Conservation (phyloP, 2,888 invertebrate genomes). For the Sminthurinus aureus region DNA sequence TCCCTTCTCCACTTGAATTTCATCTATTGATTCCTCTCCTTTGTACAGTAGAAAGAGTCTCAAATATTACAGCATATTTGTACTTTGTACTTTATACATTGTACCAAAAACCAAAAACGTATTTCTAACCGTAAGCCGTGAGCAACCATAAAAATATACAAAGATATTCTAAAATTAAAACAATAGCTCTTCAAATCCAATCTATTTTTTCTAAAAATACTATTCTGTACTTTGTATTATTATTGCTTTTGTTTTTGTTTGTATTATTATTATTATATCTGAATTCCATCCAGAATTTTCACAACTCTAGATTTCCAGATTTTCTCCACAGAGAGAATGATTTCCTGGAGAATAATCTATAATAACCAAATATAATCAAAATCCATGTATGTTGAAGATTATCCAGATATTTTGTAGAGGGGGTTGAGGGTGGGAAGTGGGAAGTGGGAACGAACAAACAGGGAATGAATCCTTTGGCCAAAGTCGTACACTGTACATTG, state of each 20-base stretch:
- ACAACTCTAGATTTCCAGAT: neutral
- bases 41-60: neutral
- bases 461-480: too few relatives aligned
- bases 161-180: neutral
- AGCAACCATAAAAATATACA: neutral
- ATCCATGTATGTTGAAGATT: too few relatives aligned
- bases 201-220: neutral
- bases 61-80: neutral
- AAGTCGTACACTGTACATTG: too few relatives aligned
- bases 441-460: too few relatives aligned
- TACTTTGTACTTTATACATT: neutral
- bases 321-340: too few relatives aligned
- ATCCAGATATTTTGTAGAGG: too few relatives aligned
- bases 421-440: too few relatives aligned
- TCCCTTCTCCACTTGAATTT: slow-evolving; percentile 12
- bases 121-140: neutral
- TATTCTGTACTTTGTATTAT: neutral
- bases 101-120: neutral
- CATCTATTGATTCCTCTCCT: slow-evolving; percentile 25
- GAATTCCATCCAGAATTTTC: neutral
- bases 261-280: neutral
- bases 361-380: too few relatives aligned
- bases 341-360: too few relatives aligned
- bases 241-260: too few relatives aligned
- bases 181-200: too few relatives aligned